Percentiles rank a stretch among this genome's conserved stretches.
Evolutionary conservation across 2,888 invertebrate species (phyloP).

Genomic region (Eugnorisma glareosa): DNA sequence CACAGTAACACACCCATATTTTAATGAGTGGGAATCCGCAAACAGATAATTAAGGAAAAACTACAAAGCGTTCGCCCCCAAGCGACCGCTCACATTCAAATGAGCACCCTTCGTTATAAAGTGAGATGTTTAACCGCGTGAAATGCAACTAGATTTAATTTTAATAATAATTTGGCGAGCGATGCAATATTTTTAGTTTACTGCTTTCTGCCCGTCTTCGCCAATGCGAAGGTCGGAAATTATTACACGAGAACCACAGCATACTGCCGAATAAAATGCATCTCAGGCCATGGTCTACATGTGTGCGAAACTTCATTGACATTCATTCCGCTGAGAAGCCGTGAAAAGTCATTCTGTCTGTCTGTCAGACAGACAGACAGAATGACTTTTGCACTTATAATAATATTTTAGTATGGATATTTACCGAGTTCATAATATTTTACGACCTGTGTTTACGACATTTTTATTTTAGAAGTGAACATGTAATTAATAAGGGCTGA

Average conservation of each 20-base stretch:
- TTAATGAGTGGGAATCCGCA: slow-evolving; percentile 85
- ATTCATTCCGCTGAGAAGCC: not conserved
- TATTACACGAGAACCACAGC: not conserved
- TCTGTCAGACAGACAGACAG: too few species aligned
- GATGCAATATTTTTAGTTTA: not conserved
- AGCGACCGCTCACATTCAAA: slow-evolving; percentile 86
- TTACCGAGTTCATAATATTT: not conserved
- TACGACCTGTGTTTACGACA: not conserved
- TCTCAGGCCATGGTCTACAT: not conserved
- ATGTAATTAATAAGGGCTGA: not conserved
- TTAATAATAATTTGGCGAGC: slow-evolving; percentile 58
- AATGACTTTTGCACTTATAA: not conserved
- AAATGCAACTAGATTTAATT: slow-evolving; percentile 61
- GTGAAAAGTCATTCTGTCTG: too few species aligned
- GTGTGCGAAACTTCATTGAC: not conserved
- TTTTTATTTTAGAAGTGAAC: not conserved
- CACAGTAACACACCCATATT: slow-evolving; percentile 74
- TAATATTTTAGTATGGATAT: not conserved
- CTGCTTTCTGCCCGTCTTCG: not conserved
- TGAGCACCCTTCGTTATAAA: slow-evolving; percentile 80
- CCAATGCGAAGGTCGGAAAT: not conserved
- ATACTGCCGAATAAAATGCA: not conserved
- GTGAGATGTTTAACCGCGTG: slow-evolving; percentile 78
- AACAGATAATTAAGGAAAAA: slow-evolving; percentile 87
- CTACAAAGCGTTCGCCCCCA: slow-evolving; percentile 84